Conservation (phyloP, 2,797 vertebrate genomes). For the Lepilemur ruficaudatus region DNA sequence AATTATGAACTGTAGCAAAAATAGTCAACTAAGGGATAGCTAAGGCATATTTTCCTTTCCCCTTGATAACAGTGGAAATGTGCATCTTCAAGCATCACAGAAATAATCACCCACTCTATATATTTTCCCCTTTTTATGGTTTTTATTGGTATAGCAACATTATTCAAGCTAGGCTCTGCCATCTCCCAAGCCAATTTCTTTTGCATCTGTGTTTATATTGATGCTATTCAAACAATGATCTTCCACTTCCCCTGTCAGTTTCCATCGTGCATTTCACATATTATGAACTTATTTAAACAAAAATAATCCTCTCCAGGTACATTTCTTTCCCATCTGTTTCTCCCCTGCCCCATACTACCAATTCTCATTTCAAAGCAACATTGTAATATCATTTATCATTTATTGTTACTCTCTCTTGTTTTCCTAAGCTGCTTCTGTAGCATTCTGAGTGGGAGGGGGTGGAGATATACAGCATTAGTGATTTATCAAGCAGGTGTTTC, state of each 20-base stretch:
- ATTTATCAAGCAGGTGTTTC: conserved; percentile 32
- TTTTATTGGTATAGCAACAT: conserved; percentile 66
- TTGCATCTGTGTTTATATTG: conserved; percentile 75
- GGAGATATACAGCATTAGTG: neutral
- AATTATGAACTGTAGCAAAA: conserved; percentile 63
- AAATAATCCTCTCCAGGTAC: conserved; percentile 64
- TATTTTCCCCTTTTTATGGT: conserved; percentile 37
- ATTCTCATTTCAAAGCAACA: conserved; percentile 56
- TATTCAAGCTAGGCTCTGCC: conserved; percentile 31
- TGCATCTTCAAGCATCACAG: conserved; percentile 7
- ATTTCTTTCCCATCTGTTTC: conserved; percentile 60
- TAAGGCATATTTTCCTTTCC: conserved; percentile 55
- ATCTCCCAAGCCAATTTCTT: conserved; percentile 67
- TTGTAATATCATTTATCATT: conserved; percentile 66
- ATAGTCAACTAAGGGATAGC: conserved; percentile 28
- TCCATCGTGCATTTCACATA: conserved; percentile 12
- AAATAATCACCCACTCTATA: conserved; percentile 41
- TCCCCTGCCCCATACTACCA: conserved; percentile 38
- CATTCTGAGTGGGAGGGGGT: conserved; percentile 33
- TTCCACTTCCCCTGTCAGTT: conserved; percentile 72
- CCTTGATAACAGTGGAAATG: conserved; percentile 28
- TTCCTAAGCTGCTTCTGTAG: conserved; percentile 65
- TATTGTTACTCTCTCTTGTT: neutral
- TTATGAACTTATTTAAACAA: conserved; percentile 71
- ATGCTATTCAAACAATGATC: conserved; percentile 74